Evolutionary conservation across 2,113 vertebrate species (phyloP), one percentile per base, ranked within the genome.

Genomic region (Perccottus glenii): DNA sequence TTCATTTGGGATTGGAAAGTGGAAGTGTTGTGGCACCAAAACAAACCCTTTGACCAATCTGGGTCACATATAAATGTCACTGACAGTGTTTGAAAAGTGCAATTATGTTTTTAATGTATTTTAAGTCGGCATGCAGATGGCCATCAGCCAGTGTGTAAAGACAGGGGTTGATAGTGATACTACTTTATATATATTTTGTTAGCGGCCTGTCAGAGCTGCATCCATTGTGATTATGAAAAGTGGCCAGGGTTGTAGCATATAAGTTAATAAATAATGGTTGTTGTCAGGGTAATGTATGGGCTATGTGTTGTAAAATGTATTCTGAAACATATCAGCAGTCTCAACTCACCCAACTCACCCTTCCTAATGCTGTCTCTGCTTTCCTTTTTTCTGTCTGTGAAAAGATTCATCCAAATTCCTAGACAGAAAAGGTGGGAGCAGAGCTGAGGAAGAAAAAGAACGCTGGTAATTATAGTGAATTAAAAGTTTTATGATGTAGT

Each of bases 201-300:
- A 75, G 75, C 71, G 74, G 64, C 60, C 82, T 86, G 87, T 91
- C 83, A 89, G 77, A 75, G 76, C 82, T 78, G 69, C 67, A 74
- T 84, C 64, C 64, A 65, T 59, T 80, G 75, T 44, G 46, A 69
- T 81, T 63, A 75, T 75, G 81, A 84, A 80, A 78, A 75, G 86
- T 76, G 75, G 74, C 78, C 80, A 74, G 76, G 68, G 82, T 90
- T 76, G 82, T 33, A 44, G 68, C 79, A 75, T 77, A 59, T 75
- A 77, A 63, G 80, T 90, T 88, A 88, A 89, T 92, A 90, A 91
- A 90, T 90, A 89, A 92, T 87, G 82, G 73, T 50, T 68, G 85
- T 83, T 87, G 82, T 84, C 88, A 87, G 78, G 64, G 86, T 90
- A 88, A 89, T 67, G 78, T 89, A 87, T 88, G 87, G 89, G 64